phyloP scores from a whole-genome alignment of 2,888 invertebrate species.

The Parnassius apollo region DNA sequence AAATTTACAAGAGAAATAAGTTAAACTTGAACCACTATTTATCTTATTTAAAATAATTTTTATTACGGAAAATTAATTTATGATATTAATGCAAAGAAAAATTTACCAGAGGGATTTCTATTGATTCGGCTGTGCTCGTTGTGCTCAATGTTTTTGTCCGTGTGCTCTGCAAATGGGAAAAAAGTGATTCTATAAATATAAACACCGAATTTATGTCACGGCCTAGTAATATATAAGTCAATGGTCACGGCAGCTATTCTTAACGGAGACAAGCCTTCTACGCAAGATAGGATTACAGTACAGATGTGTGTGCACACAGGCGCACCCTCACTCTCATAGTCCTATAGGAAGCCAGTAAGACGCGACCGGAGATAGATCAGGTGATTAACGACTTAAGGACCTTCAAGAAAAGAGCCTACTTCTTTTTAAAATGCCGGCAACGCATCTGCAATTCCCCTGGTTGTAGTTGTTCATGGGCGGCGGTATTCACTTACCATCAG shows the following conservation, averaged over 20 bases:
- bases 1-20: too few relatives aligned
- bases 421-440: too few relatives aligned
- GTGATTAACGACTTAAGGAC: too few relatives aligned
- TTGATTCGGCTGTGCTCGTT: constrained; percentile 46
- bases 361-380: too few relatives aligned
- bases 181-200: not conserved
- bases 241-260: not conserved
- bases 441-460: too few relatives aligned
- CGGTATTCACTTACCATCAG: too few relatives aligned
- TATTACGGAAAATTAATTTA: not conserved
- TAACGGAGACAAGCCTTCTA: not conserved
- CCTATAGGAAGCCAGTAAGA: too few relatives aligned
- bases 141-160: constrained; percentile 52
- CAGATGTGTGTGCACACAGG: too few relatives aligned
- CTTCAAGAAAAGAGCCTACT: too few relatives aligned
- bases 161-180: constrained; percentile 53
- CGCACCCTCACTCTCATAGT: too few relatives aligned
- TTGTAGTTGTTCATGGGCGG: too few relatives aligned
- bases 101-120: constrained; percentile 46
- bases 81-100: not conserved
- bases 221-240: too few relatives aligned
- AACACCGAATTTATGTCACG: not conserved
- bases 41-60: not conserved
- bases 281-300: not conserved
- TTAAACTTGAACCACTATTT: not conserved